Percentiles rank a stretch among this genome's conserved stretches.
phyloP scores from a whole-genome alignment of 2,797 vertebrate species.

The Borostomias antarcticus region DNA sequence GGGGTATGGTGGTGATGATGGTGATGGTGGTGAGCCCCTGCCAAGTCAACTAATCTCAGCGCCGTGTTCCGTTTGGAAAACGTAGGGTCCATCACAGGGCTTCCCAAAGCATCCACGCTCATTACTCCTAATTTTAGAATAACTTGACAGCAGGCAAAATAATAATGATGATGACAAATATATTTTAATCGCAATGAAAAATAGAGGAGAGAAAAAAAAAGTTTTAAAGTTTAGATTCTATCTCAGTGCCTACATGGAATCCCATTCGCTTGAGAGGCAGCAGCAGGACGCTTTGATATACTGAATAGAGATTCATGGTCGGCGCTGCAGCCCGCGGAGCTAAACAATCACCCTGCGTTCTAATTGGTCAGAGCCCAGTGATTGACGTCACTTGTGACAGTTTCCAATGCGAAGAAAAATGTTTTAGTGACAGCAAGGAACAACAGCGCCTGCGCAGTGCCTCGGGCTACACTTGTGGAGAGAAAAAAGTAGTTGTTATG shows the following conservation, averaged over 20 bases:
- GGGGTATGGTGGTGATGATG: constrained; percentile 88
- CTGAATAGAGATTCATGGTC: constrained; percentile 92
- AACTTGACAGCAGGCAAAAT: constrained; percentile 89
- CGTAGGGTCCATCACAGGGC: constrained; percentile 88
- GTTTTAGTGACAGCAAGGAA: constrained; percentile 75
- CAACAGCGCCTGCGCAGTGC: constrained; percentile 81
- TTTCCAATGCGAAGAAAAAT: constrained; percentile 84
- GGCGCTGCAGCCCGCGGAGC: constrained; percentile 85
- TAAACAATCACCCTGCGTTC: constrained; percentile 84
- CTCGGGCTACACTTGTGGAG: constrained; percentile 59
- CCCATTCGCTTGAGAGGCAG: constrained; percentile 86
- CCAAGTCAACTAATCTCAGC: constrained; percentile 92
- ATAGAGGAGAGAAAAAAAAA: constrained; percentile 69
- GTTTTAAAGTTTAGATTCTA: constrained; percentile 78
- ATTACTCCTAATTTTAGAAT: constrained; percentile 88
- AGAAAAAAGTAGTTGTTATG: constrained; percentile 72
- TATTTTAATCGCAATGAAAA: constrained; percentile 84
- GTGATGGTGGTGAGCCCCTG: constrained; percentile 85
- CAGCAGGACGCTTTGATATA: constrained; percentile 91
- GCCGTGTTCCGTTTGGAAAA: constrained; percentile 89
- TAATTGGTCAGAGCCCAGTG: constrained; percentile 86
- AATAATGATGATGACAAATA: constrained; percentile 85
- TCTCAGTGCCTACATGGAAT: constrained; percentile 89
- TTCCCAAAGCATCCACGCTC: constrained; percentile 89
- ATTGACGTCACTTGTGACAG: constrained; percentile 92